Evolutionary conservation across 1,140 invertebrate species (phyloP).

Genomic region (Sitobion miscanthi): DNA sequence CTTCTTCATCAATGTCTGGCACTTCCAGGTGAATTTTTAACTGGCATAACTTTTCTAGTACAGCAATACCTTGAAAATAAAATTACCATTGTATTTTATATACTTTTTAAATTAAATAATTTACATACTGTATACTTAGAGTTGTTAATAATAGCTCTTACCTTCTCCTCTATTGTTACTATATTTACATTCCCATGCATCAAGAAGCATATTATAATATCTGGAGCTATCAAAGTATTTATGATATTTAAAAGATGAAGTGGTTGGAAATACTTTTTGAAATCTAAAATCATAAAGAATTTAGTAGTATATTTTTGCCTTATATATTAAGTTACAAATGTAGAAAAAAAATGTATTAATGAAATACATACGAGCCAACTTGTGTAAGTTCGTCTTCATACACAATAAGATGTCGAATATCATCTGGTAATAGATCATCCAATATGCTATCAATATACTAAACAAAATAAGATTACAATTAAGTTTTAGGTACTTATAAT

Average conservation of each 20-base stretch:
- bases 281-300: conserved; percentile 66
- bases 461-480: conserved; percentile 54
- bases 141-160: conserved; percentile 59
- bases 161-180: conserved; percentile 71
- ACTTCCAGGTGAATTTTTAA: conserved; percentile 41
- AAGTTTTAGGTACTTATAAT: neutral
- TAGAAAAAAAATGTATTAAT: neutral
- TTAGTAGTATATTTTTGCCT: neutral
- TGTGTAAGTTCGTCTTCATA: conserved; percentile 90
- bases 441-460: conserved; percentile 80
- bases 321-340: neutral
- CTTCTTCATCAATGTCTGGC: neutral
- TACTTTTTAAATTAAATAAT: neutral
- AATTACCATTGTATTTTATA: neutral
- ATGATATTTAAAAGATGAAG: conserved; percentile 78
- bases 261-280: conserved; percentile 87
- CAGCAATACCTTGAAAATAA: conserved; percentile 24
- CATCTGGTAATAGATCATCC: conserved; percentile 82
- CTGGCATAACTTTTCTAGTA: conserved; percentile 35
- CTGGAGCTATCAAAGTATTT: conserved; percentile 81
- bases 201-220: conserved; percentile 93
- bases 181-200: conserved; percentile 89
- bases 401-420: conserved; percentile 82
- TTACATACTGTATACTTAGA: neutral
- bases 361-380: conserved; percentile 65